Percentiles rank a stretch among this genome's conserved stretches.
These are phyloP conservation scores for Melopsittacus undulatus DNA, from an alignment of 2,797 vertebrate species.

Conservation along the genomic window DNA sequence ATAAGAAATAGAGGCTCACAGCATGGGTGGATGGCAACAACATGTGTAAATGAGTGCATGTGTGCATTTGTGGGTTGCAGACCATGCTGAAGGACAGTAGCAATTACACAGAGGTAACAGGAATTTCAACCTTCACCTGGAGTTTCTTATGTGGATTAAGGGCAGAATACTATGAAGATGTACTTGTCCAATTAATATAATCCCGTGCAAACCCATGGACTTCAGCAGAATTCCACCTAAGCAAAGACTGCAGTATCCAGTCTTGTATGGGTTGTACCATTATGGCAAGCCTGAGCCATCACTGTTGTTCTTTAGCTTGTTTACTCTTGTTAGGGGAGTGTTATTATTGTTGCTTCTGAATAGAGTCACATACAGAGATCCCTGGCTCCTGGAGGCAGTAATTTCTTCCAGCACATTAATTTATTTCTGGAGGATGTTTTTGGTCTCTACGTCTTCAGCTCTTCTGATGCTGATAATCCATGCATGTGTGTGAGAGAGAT, in stretches of 20 bases:
- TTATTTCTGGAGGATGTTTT: constrained; percentile 25
- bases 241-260: not conserved
- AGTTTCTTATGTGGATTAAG: not conserved
- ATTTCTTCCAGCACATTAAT: constrained; percentile 17
- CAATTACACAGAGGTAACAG: not conserved
- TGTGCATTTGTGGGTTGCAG: not conserved
- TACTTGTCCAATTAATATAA: not conserved
- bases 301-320: not conserved
- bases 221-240: not conserved
- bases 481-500: constrained; percentile 23
- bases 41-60: not conserved
- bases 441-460: not conserved
- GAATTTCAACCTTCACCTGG: not conserved
- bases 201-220: not conserved
- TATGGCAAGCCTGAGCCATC: not conserved
- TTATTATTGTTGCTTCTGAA: not conserved
- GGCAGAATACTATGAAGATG: not conserved
- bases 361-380: not conserved
- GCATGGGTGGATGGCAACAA: not conserved
- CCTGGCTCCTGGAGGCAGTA: not conserved
- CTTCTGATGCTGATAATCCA: constrained; percentile 20
- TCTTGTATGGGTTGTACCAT: not conserved
- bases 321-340: not conserved
- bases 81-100: not conserved
- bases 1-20: not conserved